phyloP scores from a whole-genome alignment of 2,888 invertebrate genomes.

The Odiellus spinosus region DNA sequence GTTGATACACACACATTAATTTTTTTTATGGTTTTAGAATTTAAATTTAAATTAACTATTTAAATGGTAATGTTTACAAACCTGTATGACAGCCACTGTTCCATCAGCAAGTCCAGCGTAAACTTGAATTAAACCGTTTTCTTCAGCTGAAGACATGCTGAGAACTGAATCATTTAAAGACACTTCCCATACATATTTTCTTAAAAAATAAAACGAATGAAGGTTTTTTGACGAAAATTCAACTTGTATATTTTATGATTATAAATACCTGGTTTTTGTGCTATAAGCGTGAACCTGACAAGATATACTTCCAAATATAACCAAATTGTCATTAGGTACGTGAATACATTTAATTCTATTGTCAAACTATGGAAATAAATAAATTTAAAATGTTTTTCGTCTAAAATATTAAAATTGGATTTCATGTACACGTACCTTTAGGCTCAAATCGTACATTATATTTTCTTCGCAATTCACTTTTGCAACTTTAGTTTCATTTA shows the following conservation, averaged over 20 bases:
- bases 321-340: slow-evolving; percentile 26
- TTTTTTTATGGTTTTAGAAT: background rate
- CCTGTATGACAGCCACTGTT: slow-evolving; percentile 35
- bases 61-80: too few relatives aligned
- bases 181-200: slow-evolving; percentile 32
- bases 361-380: slow-evolving; percentile 28
- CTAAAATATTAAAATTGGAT: background rate
- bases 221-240: too few relatives aligned
- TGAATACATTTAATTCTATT: slow-evolving; percentile 33
- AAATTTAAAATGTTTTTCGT: background rate
- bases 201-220: slow-evolving; percentile 16
- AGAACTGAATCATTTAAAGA: slow-evolving; percentile 34
- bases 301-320: slow-evolving; percentile 34
- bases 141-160: slow-evolving; percentile 28
- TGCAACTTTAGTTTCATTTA: slow-evolving; percentile 26
- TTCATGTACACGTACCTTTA: slow-evolving; percentile 23
- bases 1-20: background rate
- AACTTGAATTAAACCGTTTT: slow-evolving; percentile 26
- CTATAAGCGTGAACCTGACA: slow-evolving; percentile 31
- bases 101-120: slow-evolving; percentile 37
- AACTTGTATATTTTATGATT: background rate
- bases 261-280: slow-evolving; percentile 24
- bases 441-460: slow-evolving; percentile 27
- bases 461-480: slow-evolving; percentile 27
- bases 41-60: background rate